A percentile compares a stretch with the other conserved stretches of the same genome.
phyloP scores from a whole-genome alignment of 2,113 vertebrate genomes.

The Paraplagusia blochii region DNA sequence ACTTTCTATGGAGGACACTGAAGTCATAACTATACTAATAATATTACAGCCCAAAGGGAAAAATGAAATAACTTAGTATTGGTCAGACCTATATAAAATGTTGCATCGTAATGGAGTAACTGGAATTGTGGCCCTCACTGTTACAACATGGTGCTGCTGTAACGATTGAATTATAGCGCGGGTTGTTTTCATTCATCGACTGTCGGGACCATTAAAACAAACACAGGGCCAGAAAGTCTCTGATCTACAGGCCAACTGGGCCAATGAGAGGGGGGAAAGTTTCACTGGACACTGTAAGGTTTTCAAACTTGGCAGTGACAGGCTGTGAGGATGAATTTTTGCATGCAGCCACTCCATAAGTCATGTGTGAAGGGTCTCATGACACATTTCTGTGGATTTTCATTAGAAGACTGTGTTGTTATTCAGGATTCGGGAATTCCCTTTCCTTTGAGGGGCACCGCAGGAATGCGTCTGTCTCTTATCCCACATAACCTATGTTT shows the following conservation, averaged over 20 bases:
- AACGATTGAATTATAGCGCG: background rate
- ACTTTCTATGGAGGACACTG: too few relatives aligned
- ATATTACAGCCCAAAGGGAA: background rate
- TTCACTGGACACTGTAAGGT: slow-evolving; percentile 15
- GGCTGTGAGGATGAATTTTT: slow-evolving; percentile 43
- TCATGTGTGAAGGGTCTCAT: slow-evolving; percentile 34
- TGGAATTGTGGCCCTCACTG: background rate
- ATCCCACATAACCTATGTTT: slow-evolving; percentile 64
- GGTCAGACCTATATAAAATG: background rate
- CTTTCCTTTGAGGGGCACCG: slow-evolving; percentile 82
- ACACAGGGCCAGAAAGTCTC: background rate
- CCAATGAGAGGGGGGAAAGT: background rate
- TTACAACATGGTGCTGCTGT: background rate
- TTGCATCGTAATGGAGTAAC: background rate
- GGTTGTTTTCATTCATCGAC: background rate
- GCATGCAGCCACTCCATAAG: slow-evolving; percentile 35
- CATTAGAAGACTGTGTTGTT: slow-evolving; percentile 63
- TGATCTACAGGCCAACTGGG: slow-evolving; percentile 1
- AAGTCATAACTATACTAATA: background rate
- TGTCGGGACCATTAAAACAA: background rate
- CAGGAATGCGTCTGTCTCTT: slow-evolving; percentile 85
- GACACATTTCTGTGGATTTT: slow-evolving; percentile 69
- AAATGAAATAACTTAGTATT: background rate
- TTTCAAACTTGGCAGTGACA: slow-evolving; percentile 26
- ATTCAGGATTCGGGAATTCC: slow-evolving; percentile 70